Percentiles rank a stretch among this genome's conserved stretches.
Evolutionary conservation across 37 sponge, comb jelly and placozoan species (phyloP).

Genomic region (Ephydatia muelleri): DNA sequence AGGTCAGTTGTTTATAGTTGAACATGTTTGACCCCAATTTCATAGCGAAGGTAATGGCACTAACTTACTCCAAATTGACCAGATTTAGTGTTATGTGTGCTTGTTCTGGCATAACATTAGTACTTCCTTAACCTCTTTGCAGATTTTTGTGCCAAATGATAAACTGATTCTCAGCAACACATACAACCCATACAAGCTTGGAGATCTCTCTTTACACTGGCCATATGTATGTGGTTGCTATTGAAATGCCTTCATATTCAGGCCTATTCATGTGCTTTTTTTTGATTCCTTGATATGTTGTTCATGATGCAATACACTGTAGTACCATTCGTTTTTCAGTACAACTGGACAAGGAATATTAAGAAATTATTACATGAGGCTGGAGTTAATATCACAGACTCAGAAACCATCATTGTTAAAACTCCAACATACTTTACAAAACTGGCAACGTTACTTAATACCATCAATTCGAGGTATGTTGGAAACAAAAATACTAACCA

Average conservation of each 20-base stretch:
- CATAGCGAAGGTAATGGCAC: no score
- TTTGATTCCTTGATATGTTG: neutral
- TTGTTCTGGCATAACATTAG: no score
- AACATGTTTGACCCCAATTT: no score
- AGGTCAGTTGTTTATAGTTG: constrained; percentile 10
- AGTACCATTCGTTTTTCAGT: constrained; percentile 31
- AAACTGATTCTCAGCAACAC: constrained; percentile 22
- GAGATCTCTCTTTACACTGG: constrained; percentile 16
- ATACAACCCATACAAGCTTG: constrained; percentile 41
- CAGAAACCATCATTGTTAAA: constrained; percentile 27
- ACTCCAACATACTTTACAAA: constrained; percentile 54
- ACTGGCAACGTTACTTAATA: constrained; percentile 13
- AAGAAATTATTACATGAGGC: neutral
- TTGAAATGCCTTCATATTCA: neutral
- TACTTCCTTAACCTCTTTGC: neutral
- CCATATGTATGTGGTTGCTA: constrained; percentile 10
- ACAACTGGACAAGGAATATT: constrained; percentile 32
- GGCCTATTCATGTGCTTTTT: neutral
- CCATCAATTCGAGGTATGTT: constrained; percentile 14
- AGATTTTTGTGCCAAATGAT: constrained; percentile 49
- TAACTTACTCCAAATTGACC: no score
- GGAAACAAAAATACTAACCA: no score
- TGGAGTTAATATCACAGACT: constrained; percentile 2
- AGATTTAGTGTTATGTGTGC: no score
- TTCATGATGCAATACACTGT: neutral